Evolutionary conservation across 2,888 invertebrate species (phyloP).

Genomic region (Eristalis tenax): DNA sequence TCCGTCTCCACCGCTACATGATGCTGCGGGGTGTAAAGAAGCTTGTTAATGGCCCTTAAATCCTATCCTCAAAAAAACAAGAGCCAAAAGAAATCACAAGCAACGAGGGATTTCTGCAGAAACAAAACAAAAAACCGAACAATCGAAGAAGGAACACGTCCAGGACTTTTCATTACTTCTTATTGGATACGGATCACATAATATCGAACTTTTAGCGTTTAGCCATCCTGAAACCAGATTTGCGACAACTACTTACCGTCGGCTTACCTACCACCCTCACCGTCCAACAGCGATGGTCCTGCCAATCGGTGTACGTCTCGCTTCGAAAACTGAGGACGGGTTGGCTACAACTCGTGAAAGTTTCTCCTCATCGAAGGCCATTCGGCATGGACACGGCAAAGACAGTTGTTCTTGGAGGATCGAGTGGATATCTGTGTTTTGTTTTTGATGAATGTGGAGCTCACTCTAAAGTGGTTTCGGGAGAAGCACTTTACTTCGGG

Average conservation of each 20-base stretch:
- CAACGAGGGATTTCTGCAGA: no score
- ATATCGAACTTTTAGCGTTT: slow-evolving; percentile 12
- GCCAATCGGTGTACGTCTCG: not conserved
- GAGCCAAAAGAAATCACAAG: no score
- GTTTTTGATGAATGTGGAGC: not conserved
- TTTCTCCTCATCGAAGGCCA: not conserved
- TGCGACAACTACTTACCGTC: not conserved
- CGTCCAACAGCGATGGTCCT: not conserved
- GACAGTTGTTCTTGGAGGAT: not conserved
- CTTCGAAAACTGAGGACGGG: not conserved
- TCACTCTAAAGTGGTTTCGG: not conserved
- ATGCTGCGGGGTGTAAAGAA: not conserved
- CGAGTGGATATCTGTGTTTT: not conserved
- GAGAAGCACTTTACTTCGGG: not conserved
- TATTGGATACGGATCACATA: slow-evolving; percentile 19
- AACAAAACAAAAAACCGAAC: not conserved
- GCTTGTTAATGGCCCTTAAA: not conserved
- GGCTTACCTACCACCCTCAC: not conserved
- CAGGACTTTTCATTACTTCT: slow-evolving; percentile 2
- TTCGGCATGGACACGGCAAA: not conserved
- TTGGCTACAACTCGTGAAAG: not conserved
- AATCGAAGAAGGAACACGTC: not conserved
- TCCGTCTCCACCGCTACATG: not conserved
- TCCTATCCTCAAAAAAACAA: not conserved
- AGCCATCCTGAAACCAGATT: slow-evolving; percentile 7